phyloP scores from a whole-genome alignment of 2,797 vertebrate species.

The Melanotaenia parkinsoni region DNA sequence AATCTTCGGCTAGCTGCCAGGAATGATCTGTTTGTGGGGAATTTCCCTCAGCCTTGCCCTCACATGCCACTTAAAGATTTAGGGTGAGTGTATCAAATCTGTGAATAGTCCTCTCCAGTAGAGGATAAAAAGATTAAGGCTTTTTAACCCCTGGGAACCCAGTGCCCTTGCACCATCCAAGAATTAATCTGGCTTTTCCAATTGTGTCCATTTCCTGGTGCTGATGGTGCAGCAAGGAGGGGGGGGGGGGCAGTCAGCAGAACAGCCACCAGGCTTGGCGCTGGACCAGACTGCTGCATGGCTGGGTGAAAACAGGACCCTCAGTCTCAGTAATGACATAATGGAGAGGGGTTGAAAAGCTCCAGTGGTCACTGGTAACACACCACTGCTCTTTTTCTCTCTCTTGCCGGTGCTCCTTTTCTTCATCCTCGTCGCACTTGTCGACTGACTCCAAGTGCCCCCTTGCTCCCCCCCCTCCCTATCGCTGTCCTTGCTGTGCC shows the following conservation, averaged over 20 bases:
- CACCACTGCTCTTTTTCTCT: conserved; percentile 69
- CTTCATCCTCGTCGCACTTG: conserved; percentile 56
- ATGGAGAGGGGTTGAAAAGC: conserved; percentile 63
- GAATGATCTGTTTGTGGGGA: conserved; percentile 59
- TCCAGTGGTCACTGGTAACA: conserved; percentile 74
- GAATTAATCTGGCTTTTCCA: conserved; percentile 68
- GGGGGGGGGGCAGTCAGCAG: conserved; percentile 39
- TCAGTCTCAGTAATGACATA: conserved; percentile 65
- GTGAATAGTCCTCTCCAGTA: conserved; percentile 75
- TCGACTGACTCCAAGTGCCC: conserved; percentile 52
- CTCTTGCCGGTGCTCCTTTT: conserved; percentile 54
- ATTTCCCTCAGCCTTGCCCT: conserved; percentile 51
- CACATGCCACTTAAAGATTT: conserved; percentile 76
- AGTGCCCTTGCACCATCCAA: conserved; percentile 62
- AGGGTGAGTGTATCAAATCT: conserved; percentile 78
- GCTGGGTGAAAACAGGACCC: conserved; percentile 57
- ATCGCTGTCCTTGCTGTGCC: conserved; percentile 39
- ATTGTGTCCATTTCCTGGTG: conserved; percentile 60
- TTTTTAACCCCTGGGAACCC: conserved; percentile 77
- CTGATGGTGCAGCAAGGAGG: conserved; percentile 45
- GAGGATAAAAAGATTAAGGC: conserved; percentile 84
- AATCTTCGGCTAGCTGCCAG: conserved; percentile 43
- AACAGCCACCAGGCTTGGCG: conserved; percentile 56
- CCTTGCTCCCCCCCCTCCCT: conserved; percentile 11
- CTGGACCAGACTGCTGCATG: conserved; percentile 48